phyloP scores from a whole-genome alignment of 1,140 invertebrate species.

The Paralvinella palmiformis region DNA sequence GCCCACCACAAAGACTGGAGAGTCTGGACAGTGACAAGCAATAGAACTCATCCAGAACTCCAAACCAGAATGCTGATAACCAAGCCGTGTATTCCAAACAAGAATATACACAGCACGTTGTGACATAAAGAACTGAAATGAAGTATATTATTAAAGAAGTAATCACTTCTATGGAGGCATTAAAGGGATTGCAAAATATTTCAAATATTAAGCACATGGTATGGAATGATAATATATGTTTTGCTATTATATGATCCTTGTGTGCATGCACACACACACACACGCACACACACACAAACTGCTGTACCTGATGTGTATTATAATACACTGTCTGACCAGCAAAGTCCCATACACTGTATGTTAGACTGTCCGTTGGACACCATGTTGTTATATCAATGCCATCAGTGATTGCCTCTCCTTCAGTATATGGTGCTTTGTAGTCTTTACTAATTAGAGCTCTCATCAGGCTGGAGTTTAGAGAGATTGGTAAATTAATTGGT shows the following conservation, averaged over 20 bases:
- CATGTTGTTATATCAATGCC: conserved; percentile 46
- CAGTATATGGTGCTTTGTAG: conserved; percentile 23
- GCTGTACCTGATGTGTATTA: conserved; percentile 47
- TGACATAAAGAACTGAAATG: conserved; percentile 46
- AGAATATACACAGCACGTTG: conserved; percentile 45
- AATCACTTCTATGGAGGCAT: background rate
- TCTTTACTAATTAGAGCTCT: conserved; percentile 28
- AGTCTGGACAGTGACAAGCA: conserved; percentile 45
- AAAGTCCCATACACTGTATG: conserved; percentile 48
- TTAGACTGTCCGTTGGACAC: conserved; percentile 30
- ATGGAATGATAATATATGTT: too few relatives aligned
- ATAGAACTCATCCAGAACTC: conserved; percentile 46
- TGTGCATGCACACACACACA: too few relatives aligned
- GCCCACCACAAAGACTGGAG: conserved; percentile 45
- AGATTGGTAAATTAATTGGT: too few relatives aligned
- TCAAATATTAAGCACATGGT: too few relatives aligned
- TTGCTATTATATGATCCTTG: too few relatives aligned
- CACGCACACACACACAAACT: too few relatives aligned
- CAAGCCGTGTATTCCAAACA: conserved; percentile 47
- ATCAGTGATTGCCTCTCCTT: conserved; percentile 40
- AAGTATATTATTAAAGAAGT: conserved; percentile 1
- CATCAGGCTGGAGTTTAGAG: conserved; percentile 32
- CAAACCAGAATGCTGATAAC: conserved; percentile 46
- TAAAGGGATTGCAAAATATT: background rate
- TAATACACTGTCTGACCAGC: conserved; percentile 51